A percentile compares a stretch with the other conserved stretches of the same genome.
Conservation (phyloP, 2,113 vertebrate genomes). For the Danio rerio region GRCz12tu NC_133192.1:17176501-17177000, state of each 20-base stretch:
- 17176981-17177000: conserved; percentile 73
- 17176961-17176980: conserved; percentile 75
- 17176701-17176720: background rate
- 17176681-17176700: background rate
- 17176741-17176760: background rate
- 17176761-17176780: conserved; percentile 76
- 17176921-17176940: conserved; percentile 72
- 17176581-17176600: too few relatives aligned
- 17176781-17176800: conserved; percentile 78
- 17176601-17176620: too few relatives aligned
- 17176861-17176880: conserved; percentile 78
- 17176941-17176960: conserved; percentile 73
- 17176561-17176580: too few relatives aligned
- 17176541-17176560: background rate
- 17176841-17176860: conserved; percentile 86
- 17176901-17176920: conserved; percentile 80
- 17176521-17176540: too few relatives aligned
- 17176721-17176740: background rate
- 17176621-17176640: background rate
- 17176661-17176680: background rate
- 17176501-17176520: too few relatives aligned
- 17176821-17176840: conserved; percentile 73
- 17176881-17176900: conserved; percentile 80
- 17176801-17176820: conserved; percentile 78
- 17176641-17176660: background rate